Percentiles rank a stretch among this genome's conserved stretches.
Evolutionary conservation across 1,140 invertebrate species (phyloP).

Genomic region (Trichogramma pretiosum): DNA sequence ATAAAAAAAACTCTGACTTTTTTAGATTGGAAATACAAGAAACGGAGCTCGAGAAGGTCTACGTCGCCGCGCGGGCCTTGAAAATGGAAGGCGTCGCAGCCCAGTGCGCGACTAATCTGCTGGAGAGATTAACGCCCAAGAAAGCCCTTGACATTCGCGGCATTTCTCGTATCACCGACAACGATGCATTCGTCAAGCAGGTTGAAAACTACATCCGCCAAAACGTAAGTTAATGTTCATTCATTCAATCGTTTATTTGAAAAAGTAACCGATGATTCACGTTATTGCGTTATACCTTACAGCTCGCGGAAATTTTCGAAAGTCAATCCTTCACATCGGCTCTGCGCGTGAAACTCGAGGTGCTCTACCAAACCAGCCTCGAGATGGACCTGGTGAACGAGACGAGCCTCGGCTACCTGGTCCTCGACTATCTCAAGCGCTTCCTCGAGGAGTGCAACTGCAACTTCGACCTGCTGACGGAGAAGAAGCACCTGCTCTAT

Average conservation of each 20-base stretch:
- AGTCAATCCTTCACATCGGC: slow-evolving; percentile 51
- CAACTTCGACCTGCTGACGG: slow-evolving; percentile 43
- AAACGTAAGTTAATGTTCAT: slow-evolving; percentile 58
- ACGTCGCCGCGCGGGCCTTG: slow-evolving; percentile 62
- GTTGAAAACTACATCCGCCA: slow-evolving; percentile 65
- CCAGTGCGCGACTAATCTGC: slow-evolving; percentile 62
- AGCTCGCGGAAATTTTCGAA: slow-evolving; percentile 54
- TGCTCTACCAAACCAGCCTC: slow-evolving; percentile 54
- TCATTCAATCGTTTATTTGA: slow-evolving; percentile 1
- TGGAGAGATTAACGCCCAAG: slow-evolving; percentile 55
- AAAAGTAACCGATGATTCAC: too few species aligned
- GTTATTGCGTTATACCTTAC: slow-evolving; percentile 22
- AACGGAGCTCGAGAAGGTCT: slow-evolving; percentile 60
- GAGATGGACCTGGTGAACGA: slow-evolving; percentile 53
- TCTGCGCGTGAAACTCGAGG: slow-evolving; percentile 57
- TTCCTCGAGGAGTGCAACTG: slow-evolving; percentile 42
- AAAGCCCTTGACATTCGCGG: slow-evolving; percentile 65
- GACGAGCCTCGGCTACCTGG: slow-evolving; percentile 55
- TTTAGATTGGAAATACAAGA: slow-evolving; percentile 50
- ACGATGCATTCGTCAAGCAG: slow-evolving; percentile 52
- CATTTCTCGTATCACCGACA: slow-evolving; percentile 56
- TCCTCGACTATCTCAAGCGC: slow-evolving; percentile 59
- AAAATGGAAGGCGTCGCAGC: slow-evolving; percentile 63
- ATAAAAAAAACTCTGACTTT: slow-evolving; percentile 8
- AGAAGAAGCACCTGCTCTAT: slow-evolving; percentile 69